These are phyloP conservation scores for Acronicta aceris DNA, from an alignment of 2,888 invertebrate species.

Conservation along the genomic window DNA sequence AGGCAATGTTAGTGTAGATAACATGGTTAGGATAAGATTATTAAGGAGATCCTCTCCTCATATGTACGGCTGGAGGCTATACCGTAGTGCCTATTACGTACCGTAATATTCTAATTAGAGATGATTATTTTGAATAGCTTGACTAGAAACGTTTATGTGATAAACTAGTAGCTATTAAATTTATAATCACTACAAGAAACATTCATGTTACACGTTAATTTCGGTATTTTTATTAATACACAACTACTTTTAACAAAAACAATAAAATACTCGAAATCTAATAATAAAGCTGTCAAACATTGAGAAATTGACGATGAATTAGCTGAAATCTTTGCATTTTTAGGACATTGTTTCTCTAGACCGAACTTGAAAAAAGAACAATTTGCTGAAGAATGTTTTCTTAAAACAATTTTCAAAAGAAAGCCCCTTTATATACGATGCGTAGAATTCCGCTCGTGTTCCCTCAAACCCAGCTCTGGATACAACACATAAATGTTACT, in stretches of 20 bases:
- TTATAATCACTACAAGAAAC: too few species aligned
- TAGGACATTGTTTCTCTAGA: conserved; percentile 1
- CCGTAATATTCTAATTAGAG: too few species aligned
- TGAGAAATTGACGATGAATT: conserved; percentile 6
- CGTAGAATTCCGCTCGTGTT: conserved; percentile 5
- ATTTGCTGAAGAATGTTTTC: conserved; percentile 30
- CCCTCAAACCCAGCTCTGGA: not conserved
- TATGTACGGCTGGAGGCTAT: conserved; percentile 3
- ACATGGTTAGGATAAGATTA: not conserved
- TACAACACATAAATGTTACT: conserved; percentile 4
- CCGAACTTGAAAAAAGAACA: conserved; percentile 18
- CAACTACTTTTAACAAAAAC: not conserved
- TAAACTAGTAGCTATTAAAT: too few species aligned
- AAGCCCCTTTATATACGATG: not conserved
- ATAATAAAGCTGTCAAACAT: too few species aligned
- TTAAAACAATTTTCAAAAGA: conserved; percentile 23
- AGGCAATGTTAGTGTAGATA: not conserved
- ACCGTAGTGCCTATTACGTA: too few species aligned
- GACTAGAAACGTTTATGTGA: too few species aligned
- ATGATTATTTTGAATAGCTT: not conserved
- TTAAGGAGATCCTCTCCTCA: not conserved
- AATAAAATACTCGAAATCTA: not conserved
- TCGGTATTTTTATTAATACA: too few species aligned
- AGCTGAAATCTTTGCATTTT: conserved; percentile 9
- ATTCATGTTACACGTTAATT: too few species aligned